A percentile compares a stretch with the other conserved stretches of the same genome.
These are phyloP conservation scores for Malthinus seriepunctatus DNA, from an alignment of 2,888 invertebrate species.

Conservation along the genomic window DNA sequence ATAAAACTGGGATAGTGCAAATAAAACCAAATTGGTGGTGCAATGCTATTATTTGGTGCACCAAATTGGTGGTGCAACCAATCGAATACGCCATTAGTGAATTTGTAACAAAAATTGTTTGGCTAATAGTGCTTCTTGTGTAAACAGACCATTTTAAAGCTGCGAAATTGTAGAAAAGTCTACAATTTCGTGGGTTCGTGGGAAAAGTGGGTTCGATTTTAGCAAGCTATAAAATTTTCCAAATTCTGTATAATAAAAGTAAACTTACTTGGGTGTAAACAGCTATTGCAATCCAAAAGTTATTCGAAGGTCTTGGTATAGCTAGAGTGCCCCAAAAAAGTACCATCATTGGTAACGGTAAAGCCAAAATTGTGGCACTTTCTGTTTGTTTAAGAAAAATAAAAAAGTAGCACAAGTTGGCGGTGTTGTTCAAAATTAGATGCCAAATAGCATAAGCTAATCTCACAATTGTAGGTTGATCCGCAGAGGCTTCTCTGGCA, in stretches of 20 bases:
- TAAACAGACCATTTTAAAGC: too few relatives aligned
- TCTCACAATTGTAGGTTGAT: conserved; percentile 54
- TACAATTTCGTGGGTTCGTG: too few relatives aligned
- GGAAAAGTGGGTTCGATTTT: too few relatives aligned
- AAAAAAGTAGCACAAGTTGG: conserved; percentile 93
- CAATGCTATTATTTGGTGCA: too few relatives aligned
- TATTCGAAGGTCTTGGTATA: conserved; percentile 94
- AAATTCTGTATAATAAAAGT: too few relatives aligned
- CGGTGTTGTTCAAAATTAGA: conserved; percentile 84
- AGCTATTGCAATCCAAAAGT: conserved; percentile 97
- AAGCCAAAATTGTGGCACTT: conserved; percentile 88
- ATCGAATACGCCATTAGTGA: too few relatives aligned
- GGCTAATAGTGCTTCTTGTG: not conserved
- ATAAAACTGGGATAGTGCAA: too few relatives aligned
- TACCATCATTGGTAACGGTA: conserved; percentile 93
- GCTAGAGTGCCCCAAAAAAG: conserved; percentile 97
- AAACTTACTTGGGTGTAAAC: conserved; percentile 90
- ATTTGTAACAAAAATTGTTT: too few relatives aligned
- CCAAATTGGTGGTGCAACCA: too few relatives aligned
- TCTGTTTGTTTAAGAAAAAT: conserved; percentile 94
- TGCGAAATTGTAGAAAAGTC: too few relatives aligned
- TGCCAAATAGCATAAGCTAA: conserved; percentile 73
- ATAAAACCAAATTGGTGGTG: too few relatives aligned
- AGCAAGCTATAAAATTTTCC: not conserved
- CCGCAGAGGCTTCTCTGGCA: conserved; percentile 57